Conservation (phyloP, 92 coral and sea anemone species). For the Heteractis magnifica region DNA sequence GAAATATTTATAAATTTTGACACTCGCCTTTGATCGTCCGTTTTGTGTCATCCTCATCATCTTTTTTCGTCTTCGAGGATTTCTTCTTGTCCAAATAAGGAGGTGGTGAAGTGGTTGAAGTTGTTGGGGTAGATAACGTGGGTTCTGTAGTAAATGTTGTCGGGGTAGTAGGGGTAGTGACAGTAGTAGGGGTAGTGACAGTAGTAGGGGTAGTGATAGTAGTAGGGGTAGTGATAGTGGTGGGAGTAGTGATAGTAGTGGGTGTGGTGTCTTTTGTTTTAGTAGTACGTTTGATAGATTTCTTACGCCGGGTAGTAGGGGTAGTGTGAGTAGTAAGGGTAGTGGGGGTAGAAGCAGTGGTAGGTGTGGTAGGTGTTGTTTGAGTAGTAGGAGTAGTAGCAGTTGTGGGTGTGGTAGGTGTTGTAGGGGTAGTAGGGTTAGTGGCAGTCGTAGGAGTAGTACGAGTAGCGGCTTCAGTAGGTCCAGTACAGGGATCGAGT, state of each 20-base stretch:
- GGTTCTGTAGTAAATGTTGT: background rate
- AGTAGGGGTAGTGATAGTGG: background rate
- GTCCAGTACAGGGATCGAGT: too few relatives aligned
- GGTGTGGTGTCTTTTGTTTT: background rate
- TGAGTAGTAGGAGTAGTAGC: slow-evolving; percentile 3
- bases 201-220: slow-evolving; percentile 2
- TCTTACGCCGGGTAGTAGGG: background rate
- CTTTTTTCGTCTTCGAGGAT: background rate
- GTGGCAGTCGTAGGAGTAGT: background rate
- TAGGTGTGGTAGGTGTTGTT: slow-evolving; percentile 2
- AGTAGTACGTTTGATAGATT: too few relatives aligned
- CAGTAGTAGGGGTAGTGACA: background rate
- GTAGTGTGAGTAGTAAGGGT: slow-evolving; percentile 10
- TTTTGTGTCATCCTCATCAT: background rate
- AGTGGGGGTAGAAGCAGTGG: slow-evolving; percentile 5
- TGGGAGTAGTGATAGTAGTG: background rate
- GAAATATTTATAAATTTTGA: background rate
- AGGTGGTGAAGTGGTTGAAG: background rate
- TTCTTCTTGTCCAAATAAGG: background rate
- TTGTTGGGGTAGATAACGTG: background rate
- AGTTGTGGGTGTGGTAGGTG: slow-evolving; percentile 3
- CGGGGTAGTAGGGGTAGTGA: background rate
- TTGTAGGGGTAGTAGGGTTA: background rate
- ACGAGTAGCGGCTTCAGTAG: background rate
- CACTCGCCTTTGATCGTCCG: background rate